Base-by-base conservation (phyloP, 2,113 vertebrate genomes). In the Mormoops blainvillei region DNA sequence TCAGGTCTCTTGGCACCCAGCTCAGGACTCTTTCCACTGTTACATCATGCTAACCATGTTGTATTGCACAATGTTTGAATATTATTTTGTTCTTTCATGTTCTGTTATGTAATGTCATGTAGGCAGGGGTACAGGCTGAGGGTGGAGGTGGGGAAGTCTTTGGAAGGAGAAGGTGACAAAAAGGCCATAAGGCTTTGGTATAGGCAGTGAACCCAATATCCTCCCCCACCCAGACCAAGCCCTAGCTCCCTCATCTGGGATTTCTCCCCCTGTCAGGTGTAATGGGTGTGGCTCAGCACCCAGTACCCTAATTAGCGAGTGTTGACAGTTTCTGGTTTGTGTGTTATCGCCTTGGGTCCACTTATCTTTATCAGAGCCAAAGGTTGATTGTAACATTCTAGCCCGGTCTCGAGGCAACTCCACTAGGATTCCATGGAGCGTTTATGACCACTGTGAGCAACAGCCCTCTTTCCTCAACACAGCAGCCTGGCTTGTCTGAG, bases 301-400 rank as follows among this genome's bases (percentile, higher is more conserved):
- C 87, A 89, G 84, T 28, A 85, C 92, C 85, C 89, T 93, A 96
- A 97, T 97, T 94, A 97, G 92, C 70, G 48, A 65, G 89, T 87
- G 97, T 91, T 96, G 97, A 97, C 94, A 97, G 97, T 97, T 98
- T 97, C 97, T 97, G 92, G 83, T 89, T 95, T 89, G 45, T 96
- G 83, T 94, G 84, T 95, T 97, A 97, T 98, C 97, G 95, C 97
- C 89, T 83, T 50, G 76, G 50, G 74, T 65, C 50, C 4, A 43
- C 95, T 96, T 95, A 96, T 97, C 96, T 92, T 97, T 97, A 96
- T 97, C 95, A 95, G 96, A 97, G 96, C 58, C 96, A 97, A 98
- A 98, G 96, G 96, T 96, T 97, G 96, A 93, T 94, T 91, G 91
- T 93, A 70, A 68, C 86, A 41, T 77, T 86, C 91, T 92, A 76